A percentile compares a stretch with the other conserved stretches of the same genome.
phyloP scores from a whole-genome alignment of 1,140 invertebrate species.

The Ips nitidus region DNA sequence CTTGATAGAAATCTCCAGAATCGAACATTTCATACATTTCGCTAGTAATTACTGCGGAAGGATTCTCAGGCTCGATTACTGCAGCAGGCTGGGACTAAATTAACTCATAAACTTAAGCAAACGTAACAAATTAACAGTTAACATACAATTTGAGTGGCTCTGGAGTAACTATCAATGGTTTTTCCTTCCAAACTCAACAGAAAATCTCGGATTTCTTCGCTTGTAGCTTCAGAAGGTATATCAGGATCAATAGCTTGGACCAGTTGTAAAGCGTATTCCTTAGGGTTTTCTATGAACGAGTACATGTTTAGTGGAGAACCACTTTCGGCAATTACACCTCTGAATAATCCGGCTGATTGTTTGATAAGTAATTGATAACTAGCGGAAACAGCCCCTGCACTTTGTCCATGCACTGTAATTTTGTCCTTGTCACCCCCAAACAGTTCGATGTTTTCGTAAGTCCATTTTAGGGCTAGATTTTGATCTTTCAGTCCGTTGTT shows the following conservation, averaged over 20 bases:
- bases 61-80: constrained; percentile 8
- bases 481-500: constrained; percentile 18
- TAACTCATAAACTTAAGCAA: neutral
- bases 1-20: constrained; percentile 14
- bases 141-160: neutral
- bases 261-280: neutral
- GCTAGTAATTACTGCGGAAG: constrained; percentile 4
- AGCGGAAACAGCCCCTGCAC: constrained; percentile 9
- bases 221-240: neutral
- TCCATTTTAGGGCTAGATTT: constrained; percentile 9
- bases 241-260: constrained; percentile 7
- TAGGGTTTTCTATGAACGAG: neutral
- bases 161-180: constrained; percentile 1
- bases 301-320: neutral
- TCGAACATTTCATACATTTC: constrained; percentile 8
- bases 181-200: neutral
- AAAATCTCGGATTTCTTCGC: constrained; percentile 15
- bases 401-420: constrained; percentile 20
- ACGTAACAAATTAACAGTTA: neutral
- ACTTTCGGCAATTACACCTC: constrained; percentile 15
- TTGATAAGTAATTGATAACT: constrained; percentile 8
- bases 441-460: constrained; percentile 4
- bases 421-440: constrained; percentile 9
- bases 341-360: constrained; percentile 14
- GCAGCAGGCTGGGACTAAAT: neutral